These are phyloP conservation scores for Chaetogeoica ovagalla DNA, from an alignment of 2,888 invertebrate species.

Conservation along the genomic window DNA sequence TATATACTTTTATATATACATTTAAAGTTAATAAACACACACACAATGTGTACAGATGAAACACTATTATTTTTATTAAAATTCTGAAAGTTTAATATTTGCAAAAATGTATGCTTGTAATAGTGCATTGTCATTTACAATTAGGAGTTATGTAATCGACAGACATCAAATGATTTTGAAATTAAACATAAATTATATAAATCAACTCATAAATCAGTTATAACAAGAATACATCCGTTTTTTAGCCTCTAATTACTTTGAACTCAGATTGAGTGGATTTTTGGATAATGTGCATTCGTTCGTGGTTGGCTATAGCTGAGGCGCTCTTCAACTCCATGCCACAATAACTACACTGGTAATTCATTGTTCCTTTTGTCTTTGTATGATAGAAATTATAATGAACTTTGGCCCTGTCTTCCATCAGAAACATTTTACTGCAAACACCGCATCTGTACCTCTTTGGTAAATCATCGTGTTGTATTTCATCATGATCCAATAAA, in stretches of 20 bases:
- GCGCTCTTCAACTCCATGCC: slow-evolving; percentile 46
- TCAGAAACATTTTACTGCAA: slow-evolving; percentile 55
- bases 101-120: too few relatives aligned
- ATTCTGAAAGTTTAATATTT: too few relatives aligned
- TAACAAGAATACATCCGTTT: background rate
- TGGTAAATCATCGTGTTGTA: slow-evolving; percentile 54
- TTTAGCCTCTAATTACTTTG: slow-evolving; percentile 46
- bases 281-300: slow-evolving; percentile 41
- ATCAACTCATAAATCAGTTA: background rate
- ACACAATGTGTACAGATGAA: too few relatives aligned
- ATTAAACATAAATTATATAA: background rate
- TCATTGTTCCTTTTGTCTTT: slow-evolving; percentile 51
- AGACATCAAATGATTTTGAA: background rate
- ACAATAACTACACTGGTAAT: slow-evolving; percentile 43
- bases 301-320: slow-evolving; percentile 46
- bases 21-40: too few relatives aligned
- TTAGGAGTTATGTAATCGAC: too few relatives aligned
- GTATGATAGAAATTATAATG: slow-evolving; percentile 54
- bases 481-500: slow-evolving; percentile 53
- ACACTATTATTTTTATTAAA: too few relatives aligned
- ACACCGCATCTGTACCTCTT: slow-evolving; percentile 54
- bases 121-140: too few relatives aligned
- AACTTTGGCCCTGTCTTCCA: slow-evolving; percentile 52
- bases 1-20: too few relatives aligned
- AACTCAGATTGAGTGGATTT: slow-evolving; percentile 13